These are phyloP conservation scores for Napeogenes sylphis DNA, from an alignment of 2,888 invertebrate species.

Conservation along the genomic window DNA sequence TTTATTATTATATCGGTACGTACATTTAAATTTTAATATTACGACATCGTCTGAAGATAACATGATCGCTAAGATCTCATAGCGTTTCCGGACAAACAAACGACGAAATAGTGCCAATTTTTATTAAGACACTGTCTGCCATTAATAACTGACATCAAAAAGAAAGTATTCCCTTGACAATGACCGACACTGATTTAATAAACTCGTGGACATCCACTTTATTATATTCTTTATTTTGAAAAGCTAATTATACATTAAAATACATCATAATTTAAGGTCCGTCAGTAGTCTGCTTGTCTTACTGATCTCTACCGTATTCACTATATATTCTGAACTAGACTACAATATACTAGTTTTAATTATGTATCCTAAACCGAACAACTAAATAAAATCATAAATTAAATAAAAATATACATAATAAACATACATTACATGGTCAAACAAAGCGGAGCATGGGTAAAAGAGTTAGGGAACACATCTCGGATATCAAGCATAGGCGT, in stretches of 20 bases:
- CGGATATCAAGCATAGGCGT: no score
- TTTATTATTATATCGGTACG: no score
- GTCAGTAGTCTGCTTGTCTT: neutral
- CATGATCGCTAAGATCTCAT: constrained; percentile 15
- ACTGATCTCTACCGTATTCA: no score
- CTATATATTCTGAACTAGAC: no score
- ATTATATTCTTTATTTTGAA: constrained; percentile 19
- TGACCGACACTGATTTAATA: constrained; percentile 31
- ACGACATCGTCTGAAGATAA: constrained; percentile 19
- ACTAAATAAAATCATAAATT: no score
- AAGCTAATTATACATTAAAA: constrained; percentile 23
- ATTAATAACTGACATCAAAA: constrained; percentile 19
- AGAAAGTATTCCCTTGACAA: constrained; percentile 34
- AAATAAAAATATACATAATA: no score
- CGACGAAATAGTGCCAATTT: constrained; percentile 23
- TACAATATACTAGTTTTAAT: no score
- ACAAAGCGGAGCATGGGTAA: no score
- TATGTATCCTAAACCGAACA: no score
- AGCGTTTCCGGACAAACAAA: constrained; percentile 19
- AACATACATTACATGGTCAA: no score
- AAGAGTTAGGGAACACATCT: no score
- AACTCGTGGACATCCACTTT: constrained; percentile 28
- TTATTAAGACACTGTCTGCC: constrained; percentile 10
- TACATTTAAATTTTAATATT: constrained; percentile 17
- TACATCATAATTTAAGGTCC: constrained; percentile 4